Base-by-base conservation (phyloP, 2,113 vertebrate genomes). In the Phyllopteryx taeniolatus region DNA sequence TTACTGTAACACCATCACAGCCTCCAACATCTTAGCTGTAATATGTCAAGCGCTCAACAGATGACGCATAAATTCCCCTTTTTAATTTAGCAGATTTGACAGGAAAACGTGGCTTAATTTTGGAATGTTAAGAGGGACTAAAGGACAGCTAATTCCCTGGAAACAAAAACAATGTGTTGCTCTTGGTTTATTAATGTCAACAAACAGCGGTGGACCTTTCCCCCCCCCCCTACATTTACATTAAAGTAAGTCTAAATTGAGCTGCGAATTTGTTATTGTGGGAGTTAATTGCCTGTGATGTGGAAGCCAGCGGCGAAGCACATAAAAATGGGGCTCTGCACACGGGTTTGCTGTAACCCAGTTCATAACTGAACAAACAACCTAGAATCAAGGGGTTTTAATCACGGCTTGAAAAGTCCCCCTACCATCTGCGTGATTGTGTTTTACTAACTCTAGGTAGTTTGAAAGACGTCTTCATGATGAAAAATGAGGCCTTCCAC, bases 21-120 rank as follows among this genome's bases (percentile, higher is more conserved):
- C 70, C 76, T 78, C 71, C 78, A 80, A 53, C 54, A 59, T 59
- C 75, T 72, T 72, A 73, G 74, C 64, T 75, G 68, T 60, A 80
- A 56, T 60, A 71, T 79, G 85, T 86, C 83, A 62, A 80, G 75
- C 77, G 76, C 77, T 79, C 71, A 70, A 74, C 65, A 85, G 78
- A 86, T 88, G 86, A 86, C 73, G 74, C 86, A 88, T 79, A 73
- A 81, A 61, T 88, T 86, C 82, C 86, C 71, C n/a, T 35, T 82
- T 69, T 84, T 77, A 79, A 87, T 83, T 81, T 73, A 77, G 71
- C 43, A 75, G 59, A 5, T 27, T 84, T 87, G 87, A 91, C 86
- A 86, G 85, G 85, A 88, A 88, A 80, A 71, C 60, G 70, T 85
- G 80, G 80, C 70, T 84, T 78, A 67, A 79, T 80, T 86, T 85